Evolutionary conservation across 2,888 invertebrate species (phyloP).

Genomic region (Rapana venosa): DNA sequence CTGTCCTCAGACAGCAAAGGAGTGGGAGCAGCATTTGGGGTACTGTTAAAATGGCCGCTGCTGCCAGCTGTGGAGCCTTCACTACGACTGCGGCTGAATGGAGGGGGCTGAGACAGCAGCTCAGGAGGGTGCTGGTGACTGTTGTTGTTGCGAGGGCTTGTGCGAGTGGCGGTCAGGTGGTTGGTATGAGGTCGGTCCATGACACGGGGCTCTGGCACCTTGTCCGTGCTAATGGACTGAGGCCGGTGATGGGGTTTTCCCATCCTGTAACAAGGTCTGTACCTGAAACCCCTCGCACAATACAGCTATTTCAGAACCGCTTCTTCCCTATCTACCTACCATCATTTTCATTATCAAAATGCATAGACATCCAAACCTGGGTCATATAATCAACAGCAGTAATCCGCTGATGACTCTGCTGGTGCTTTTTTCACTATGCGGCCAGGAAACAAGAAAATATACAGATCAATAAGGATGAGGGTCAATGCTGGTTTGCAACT

Average conservation of each 20-base stretch:
- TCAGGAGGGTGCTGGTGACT: constrained; percentile 18
- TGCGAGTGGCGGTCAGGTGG: constrained; percentile 24
- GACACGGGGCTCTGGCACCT: background rate
- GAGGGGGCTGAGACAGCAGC: constrained; percentile 36
- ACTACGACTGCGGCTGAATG: constrained; percentile 47
- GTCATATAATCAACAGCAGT: too few relatives aligned
- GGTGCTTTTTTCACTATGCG: too few relatives aligned
- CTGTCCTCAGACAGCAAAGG: constrained; percentile 29
- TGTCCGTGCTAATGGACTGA: constrained; percentile 30
- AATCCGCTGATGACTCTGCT: too few relatives aligned
- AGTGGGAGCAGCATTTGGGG: constrained; percentile 5
- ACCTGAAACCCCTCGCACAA: constrained; percentile 11
- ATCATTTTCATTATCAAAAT: too few relatives aligned
- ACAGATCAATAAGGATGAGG: too few relatives aligned
- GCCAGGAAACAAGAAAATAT: too few relatives aligned
- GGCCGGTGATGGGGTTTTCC: constrained; percentile 35
- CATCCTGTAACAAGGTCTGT: constrained; percentile 13
- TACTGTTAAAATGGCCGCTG: constrained; percentile 3
- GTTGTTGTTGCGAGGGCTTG: constrained; percentile 40
- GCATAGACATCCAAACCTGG: too few relatives aligned
- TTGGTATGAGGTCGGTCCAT: constrained; percentile 31
- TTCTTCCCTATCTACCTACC: background rate
- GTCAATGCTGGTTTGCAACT: too few relatives aligned
- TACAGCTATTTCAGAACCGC: background rate
- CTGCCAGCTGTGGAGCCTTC: constrained; percentile 39